phyloP scores from a whole-genome alignment of 1,140 invertebrate genomes.

The Zophobas morio region DNA sequence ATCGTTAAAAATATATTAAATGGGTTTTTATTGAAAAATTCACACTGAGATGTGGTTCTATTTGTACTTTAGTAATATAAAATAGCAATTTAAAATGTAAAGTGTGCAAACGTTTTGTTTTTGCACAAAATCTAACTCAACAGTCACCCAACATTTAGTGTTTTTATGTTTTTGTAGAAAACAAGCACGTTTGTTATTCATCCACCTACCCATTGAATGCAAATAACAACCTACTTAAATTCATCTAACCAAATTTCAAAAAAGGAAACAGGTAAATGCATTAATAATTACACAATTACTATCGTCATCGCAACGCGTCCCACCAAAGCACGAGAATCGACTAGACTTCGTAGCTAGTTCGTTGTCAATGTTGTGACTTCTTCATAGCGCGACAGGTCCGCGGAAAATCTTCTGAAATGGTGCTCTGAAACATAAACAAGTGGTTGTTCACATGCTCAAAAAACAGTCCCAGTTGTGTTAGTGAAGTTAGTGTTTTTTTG shows the following conservation, averaged over 20 bases:
- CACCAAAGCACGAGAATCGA: conserved; percentile 26
- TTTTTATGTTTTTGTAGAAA: no score
- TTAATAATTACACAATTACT: conserved; percentile 14
- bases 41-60: no score
- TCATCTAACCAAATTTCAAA: background rate
- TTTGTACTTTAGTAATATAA: no score
- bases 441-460: background rate
- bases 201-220: background rate
- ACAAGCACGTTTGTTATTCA: background rate
- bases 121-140: no score
- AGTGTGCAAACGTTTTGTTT: no score
- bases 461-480: no score
- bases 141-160: no score
- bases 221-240: conserved; percentile 4
- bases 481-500: background rate
- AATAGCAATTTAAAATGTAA: no score
- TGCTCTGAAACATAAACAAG: conserved; percentile 8
- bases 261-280: conserved; percentile 10
- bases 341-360: conserved; percentile 1
- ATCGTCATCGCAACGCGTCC: conserved; percentile 32
- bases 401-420: conserved; percentile 25
- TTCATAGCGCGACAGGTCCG: background rate
- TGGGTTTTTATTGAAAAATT: no score
- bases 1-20: no score
- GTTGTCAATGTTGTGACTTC: conserved; percentile 1